phyloP scores from a whole-genome alignment of 2,113 vertebrate genomes.

The Psittacus erithacus region DNA sequence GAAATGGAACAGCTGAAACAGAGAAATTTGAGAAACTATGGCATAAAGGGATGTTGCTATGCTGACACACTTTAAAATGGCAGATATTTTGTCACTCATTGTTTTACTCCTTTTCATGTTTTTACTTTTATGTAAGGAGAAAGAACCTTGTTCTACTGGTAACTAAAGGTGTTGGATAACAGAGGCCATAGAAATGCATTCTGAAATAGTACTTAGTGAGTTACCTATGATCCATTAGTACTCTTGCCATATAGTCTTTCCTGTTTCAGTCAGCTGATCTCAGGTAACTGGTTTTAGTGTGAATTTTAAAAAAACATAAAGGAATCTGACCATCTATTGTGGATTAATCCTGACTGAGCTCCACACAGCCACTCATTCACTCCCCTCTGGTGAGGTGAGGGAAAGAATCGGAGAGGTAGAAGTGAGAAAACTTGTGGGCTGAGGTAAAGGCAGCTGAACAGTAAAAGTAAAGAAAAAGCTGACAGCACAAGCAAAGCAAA shows the following conservation, averaged over 20 bases:
- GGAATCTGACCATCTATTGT: not conserved
- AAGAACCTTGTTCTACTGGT: not conserved
- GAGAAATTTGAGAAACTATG: not conserved
- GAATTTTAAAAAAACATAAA: not conserved
- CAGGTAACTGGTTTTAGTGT: not conserved
- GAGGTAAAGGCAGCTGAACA: not conserved
- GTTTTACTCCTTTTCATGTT: not conserved
- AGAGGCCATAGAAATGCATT: not conserved
- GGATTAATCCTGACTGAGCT: not conserved
- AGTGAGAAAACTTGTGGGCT: not conserved
- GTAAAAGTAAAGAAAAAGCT: not conserved
- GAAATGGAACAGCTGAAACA: not conserved
- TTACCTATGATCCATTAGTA: not conserved
- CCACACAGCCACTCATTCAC: fast-evolving
- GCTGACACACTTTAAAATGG: not conserved
- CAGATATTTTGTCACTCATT: not conserved
- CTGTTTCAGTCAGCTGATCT: not conserved
- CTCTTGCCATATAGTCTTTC: not conserved
- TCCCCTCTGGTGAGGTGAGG: fast-evolving
- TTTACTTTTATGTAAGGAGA: not conserved
- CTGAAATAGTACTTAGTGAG: not conserved
- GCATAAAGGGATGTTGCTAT: not conserved
- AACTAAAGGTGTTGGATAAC: not conserved
- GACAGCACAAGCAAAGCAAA: not conserved
- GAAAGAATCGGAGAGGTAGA: not conserved